These are phyloP conservation scores for Cheirogaleus major DNA, from an alignment of 2,797 vertebrate genomes.

Conservation along the genomic window DNA sequence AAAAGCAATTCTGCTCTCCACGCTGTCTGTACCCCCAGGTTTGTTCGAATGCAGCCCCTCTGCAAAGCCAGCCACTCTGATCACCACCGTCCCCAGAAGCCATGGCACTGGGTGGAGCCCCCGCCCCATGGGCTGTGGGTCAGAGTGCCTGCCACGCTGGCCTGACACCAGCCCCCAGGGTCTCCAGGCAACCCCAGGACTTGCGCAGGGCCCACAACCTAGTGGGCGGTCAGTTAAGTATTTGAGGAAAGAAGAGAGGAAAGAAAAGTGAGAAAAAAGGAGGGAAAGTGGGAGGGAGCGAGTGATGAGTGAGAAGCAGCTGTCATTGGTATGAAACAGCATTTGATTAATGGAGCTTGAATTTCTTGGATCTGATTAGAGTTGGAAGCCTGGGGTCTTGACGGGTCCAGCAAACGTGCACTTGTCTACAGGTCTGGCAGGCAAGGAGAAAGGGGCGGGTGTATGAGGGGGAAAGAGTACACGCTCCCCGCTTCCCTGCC, in stretches of 20 bases:
- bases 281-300: neutral
- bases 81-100: neutral
- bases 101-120: neutral
- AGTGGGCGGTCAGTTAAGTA: neutral
- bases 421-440: neutral
- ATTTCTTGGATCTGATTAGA: neutral
- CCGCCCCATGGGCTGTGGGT: neutral
- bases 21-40: neutral
- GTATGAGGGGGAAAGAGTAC: neutral
- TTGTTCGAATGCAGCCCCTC: neutral
- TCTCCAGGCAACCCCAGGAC: neutral
- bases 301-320: neutral
- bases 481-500: neutral
- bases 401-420: neutral
- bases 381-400: neutral
- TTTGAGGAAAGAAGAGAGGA: neutral
- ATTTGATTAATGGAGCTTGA: neutral
- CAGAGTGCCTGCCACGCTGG: fast-evolving
- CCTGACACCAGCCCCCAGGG: fast-evolving
- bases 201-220: neutral
- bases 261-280: neutral
- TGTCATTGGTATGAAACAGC: neutral
- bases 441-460: neutral
- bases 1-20: neutral
- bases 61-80: neutral